Percentiles rank a stretch among this genome's conserved stretches.
These are phyloP conservation scores for Drosophila bocqueti DNA, from an alignment of 1,140 invertebrate species.

Conservation along the genomic window DNA sequence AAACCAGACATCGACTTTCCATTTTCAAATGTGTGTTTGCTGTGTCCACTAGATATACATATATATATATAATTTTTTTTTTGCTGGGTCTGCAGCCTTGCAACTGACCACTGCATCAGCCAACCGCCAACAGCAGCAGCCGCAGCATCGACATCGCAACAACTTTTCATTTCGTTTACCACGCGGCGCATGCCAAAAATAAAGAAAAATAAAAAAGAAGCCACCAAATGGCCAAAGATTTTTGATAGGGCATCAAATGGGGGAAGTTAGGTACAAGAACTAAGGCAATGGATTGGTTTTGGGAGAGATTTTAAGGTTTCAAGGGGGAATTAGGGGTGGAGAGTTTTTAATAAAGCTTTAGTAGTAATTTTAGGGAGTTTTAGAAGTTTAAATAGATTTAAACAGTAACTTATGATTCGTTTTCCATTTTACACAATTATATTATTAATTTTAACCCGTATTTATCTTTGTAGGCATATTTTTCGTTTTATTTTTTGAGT, in stretches of 20 bases:
- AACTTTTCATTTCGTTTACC: slow-evolving; percentile 81
- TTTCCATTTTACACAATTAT: no score
- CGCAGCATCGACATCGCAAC: slow-evolving; percentile 55
- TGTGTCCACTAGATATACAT: slow-evolving; percentile 20
- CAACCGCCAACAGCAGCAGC: slow-evolving; percentile 30
- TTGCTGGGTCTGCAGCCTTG: slow-evolving; percentile 59
- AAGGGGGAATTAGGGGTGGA: background rate
- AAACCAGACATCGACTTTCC: slow-evolving; percentile 72
- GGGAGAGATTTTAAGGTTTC: background rate
- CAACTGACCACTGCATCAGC: slow-evolving; percentile 50
- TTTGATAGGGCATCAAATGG: slow-evolving; percentile 36
- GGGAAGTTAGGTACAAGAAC: slow-evolving; percentile 1
- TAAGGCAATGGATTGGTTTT: background rate
- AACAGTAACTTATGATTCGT: no score
- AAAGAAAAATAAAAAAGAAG: slow-evolving; percentile 34
- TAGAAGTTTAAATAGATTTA: background rate
- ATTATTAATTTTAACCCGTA: no score
- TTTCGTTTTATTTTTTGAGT: no score
- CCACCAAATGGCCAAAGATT: slow-evolving; percentile 49
- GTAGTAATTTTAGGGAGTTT: no score
- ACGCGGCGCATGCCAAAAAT: slow-evolving; percentile 73
- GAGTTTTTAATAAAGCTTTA: background rate
- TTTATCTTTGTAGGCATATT: no score
- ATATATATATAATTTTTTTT: slow-evolving; percentile 24
- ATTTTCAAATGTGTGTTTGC: slow-evolving; percentile 71